phyloP scores from a whole-genome alignment of 35 echinoderm and acorn worm genomes.

The Nesometra sesokonis region DNA sequence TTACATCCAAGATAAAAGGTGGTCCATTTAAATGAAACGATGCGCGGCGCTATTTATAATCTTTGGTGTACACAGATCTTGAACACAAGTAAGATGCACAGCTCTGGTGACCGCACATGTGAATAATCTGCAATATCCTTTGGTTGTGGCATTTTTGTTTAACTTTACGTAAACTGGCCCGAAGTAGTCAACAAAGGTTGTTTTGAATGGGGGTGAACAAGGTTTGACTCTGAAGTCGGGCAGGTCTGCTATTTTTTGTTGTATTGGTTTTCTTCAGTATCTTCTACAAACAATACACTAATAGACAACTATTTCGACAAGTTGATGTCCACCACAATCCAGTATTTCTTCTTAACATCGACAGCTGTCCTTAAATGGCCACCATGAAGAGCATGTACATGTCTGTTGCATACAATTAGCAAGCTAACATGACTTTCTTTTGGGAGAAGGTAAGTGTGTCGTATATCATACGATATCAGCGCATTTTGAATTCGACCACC shows the following conservation, averaged over 20 bases:
- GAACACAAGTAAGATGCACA: slow-evolving; percentile 57
- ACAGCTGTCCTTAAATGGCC: slow-evolving; percentile 33
- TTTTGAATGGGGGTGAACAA: neutral
- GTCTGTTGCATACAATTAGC: slow-evolving; percentile 41
- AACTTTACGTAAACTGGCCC: neutral
- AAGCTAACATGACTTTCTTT: slow-evolving; percentile 36
- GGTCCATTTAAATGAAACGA: no score
- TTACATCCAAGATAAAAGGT: no score
- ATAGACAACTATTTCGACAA: slow-evolving; percentile 5
- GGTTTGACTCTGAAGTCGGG: neutral
- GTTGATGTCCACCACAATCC: slow-evolving; percentile 7
- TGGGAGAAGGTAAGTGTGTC: slow-evolving; percentile 32
- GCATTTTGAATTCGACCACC: slow-evolving; percentile 30
- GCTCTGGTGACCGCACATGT: slow-evolving; percentile 46
- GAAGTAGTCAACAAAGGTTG: neutral
- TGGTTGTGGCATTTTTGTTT: neutral
- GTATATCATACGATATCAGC: slow-evolving; percentile 26
- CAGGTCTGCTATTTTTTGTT: neutral
- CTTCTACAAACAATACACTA: slow-evolving; percentile 11
- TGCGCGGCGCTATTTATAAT: no score
- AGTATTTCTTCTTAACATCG: slow-evolving; percentile 34
- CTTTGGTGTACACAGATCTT: no score
- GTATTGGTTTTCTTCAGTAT: neutral
- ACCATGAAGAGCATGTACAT: slow-evolving; percentile 32
- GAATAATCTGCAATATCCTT: neutral